Evolutionary conservation across 2,797 vertebrate genomes (phyloP).

Genomic region (Pipistrellus pygmaeus): DNA sequence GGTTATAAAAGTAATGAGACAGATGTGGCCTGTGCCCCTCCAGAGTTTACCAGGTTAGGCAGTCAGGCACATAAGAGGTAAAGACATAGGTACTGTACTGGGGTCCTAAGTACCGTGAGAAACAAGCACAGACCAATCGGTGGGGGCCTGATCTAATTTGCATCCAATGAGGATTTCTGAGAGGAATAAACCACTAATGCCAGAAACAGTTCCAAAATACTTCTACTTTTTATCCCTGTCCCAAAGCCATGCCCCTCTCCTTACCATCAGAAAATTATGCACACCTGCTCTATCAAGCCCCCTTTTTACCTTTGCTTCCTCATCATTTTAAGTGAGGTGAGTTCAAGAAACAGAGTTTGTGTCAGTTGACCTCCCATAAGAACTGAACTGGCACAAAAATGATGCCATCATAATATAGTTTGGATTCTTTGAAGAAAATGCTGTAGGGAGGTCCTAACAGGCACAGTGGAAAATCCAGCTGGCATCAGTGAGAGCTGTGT

Average conservation of each 20-base stretch:
- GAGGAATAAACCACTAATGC: background rate
- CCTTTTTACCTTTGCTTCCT: conserved; percentile 12
- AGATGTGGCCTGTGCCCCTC: background rate
- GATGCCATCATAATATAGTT: background rate
- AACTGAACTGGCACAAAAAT: background rate
- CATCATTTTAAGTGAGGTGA: background rate
- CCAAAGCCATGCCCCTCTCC: background rate
- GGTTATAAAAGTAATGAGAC: background rate
- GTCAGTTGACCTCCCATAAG: background rate
- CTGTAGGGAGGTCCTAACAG: background rate
- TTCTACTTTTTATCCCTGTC: background rate
- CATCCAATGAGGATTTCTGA: background rate
- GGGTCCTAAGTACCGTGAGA: background rate
- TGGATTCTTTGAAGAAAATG: conserved; percentile 9
- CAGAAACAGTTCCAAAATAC: background rate
- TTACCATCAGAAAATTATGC: background rate
- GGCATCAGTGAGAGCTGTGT: background rate
- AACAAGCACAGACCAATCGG: background rate
- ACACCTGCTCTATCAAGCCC: background rate
- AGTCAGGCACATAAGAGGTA: background rate
- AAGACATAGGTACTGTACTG: background rate
- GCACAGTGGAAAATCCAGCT: background rate
- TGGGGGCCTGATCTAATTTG: background rate
- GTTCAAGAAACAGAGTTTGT: conserved; percentile 35
- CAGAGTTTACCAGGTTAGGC: background rate